These are phyloP conservation scores for Amiota mariae DNA, from an alignment of 2,888 invertebrate genomes.

Conservation along the genomic window DNA sequence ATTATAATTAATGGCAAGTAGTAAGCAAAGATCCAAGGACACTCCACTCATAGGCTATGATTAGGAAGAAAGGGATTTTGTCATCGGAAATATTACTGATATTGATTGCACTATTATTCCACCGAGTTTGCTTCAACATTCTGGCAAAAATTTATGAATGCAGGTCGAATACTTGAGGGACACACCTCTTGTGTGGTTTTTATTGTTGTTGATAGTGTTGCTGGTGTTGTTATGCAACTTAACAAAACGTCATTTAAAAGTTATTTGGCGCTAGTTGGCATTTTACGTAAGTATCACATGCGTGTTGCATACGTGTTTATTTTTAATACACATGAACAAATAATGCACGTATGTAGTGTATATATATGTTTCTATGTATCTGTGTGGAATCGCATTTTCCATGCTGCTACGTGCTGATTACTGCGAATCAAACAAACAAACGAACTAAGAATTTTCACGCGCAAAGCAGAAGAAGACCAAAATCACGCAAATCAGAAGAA, in stretches of 20 bases:
- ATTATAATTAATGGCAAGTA: too few species aligned
- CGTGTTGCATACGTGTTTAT: conserved; percentile 27
- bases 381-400: conserved; percentile 39
- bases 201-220: not conserved
- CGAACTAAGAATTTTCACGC: not conserved
- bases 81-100: too few species aligned
- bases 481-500: conserved; percentile 4
- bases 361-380: not conserved
- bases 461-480: conserved; percentile 11
- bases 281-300: conserved; percentile 48
- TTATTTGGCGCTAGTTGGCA: conserved; percentile 64
- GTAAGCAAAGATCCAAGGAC: too few species aligned
- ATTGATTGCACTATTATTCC: too few species aligned
- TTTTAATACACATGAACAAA: not conserved
- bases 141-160: too few species aligned
- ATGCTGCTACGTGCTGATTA: conserved; percentile 62
- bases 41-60: too few species aligned
- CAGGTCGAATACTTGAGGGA: too few species aligned
- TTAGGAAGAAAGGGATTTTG: too few species aligned
- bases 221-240: conserved; percentile 16
- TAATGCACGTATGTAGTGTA: not conserved
- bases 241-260: conserved; percentile 66
- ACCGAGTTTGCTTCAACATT: too few species aligned
- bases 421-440: conserved; percentile 57
- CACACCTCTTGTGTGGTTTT: not conserved